phyloP scores from a whole-genome alignment of 2,113 vertebrate genomes.

The Glaucidium brasilianum region DNA sequence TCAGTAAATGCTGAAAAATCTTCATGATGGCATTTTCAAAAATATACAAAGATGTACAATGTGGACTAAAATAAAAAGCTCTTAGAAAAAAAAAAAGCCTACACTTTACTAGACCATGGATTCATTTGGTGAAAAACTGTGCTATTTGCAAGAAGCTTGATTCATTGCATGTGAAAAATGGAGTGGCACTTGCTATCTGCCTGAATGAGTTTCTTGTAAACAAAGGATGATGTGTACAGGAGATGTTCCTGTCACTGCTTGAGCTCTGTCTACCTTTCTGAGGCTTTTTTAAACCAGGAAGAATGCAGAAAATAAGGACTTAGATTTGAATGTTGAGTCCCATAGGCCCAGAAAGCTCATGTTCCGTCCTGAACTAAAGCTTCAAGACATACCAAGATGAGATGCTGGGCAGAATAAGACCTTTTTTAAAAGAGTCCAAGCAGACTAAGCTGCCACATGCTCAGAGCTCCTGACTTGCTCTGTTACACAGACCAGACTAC shows the following conservation, averaged over 20 bases:
- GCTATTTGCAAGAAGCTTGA: background rate
- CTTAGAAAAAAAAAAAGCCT: background rate
- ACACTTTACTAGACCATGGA: background rate
- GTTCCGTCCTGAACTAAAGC: background rate
- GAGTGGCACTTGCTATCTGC: background rate
- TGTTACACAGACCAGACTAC: background rate
- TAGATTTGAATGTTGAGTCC: background rate
- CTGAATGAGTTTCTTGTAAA: background rate
- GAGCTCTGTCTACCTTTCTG: background rate
- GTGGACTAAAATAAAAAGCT: background rate
- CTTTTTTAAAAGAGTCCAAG: background rate
- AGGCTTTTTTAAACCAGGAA: background rate
- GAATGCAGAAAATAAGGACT: background rate
- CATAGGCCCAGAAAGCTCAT: background rate
- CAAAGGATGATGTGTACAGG: background rate
- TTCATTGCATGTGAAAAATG: background rate
- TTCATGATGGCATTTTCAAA: background rate
- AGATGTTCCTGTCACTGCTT: background rate
- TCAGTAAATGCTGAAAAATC: background rate
- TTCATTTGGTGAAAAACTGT: background rate
- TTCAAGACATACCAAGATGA: fast-evolving
- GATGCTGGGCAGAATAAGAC: background rate
- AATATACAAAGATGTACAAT: background rate
- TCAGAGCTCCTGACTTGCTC: background rate
- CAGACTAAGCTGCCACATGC: background rate